Conservation (phyloP, 2,888 invertebrate genomes). For the Hydrotaea cyrtoneurina region DNA sequence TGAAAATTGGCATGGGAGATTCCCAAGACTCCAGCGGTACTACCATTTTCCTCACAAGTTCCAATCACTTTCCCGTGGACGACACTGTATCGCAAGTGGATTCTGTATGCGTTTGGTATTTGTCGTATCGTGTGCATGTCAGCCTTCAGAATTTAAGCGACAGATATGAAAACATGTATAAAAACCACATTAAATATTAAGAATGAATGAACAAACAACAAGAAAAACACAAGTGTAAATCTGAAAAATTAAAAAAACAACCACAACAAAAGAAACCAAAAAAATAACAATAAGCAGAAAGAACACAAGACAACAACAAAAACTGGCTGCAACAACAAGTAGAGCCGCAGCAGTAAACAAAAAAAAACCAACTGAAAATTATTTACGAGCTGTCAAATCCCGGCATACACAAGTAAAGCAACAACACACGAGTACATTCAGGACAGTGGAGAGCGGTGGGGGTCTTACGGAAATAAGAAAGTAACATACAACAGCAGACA, state of each 20-base stretch:
- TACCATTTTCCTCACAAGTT: too few species aligned
- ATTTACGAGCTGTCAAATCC: conserved; percentile 79
- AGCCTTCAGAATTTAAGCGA: conserved; percentile 17
- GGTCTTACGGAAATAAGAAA: conserved; percentile 3
- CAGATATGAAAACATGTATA: conserved; percentile 28
- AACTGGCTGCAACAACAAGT: conserved; percentile 1
- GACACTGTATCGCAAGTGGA: not conserved
- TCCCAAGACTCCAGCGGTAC: too few species aligned
- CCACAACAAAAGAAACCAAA: not conserved
- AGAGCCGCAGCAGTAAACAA: conserved; percentile 2
- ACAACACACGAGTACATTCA: conserved; percentile 10
- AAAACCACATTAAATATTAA: conserved; percentile 34
- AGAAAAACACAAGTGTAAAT: conserved; percentile 10
- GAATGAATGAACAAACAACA: not conserved
- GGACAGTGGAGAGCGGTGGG: not conserved
- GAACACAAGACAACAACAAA: not conserved
- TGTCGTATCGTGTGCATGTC: conserved; percentile 2
- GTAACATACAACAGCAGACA: conserved; percentile 51
- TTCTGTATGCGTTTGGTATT: not conserved
- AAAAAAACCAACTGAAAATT: conserved; percentile 48
- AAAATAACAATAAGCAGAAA: not conserved
- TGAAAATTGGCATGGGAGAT: too few species aligned
- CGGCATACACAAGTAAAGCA: conserved; percentile 71
- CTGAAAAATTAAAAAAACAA: conserved; percentile 25
- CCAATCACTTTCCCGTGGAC: not conserved